Evolutionary conservation across 1,140 invertebrate species (phyloP), one percentile per base, ranked within the genome.

Genomic region (Ptiloglossa arizonensis): DNA sequence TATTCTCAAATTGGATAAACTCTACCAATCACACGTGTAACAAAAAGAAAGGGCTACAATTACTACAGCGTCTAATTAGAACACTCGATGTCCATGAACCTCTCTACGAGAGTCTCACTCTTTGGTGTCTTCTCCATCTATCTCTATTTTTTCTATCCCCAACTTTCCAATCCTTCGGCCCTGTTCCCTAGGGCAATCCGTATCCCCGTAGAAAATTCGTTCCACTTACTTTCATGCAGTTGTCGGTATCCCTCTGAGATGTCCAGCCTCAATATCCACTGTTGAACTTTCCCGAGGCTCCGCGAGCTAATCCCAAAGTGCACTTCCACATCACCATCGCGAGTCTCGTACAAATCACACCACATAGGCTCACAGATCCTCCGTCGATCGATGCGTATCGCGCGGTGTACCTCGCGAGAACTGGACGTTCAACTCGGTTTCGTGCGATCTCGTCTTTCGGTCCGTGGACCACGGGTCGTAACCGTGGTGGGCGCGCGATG

Each of bases 251-350:
- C 13, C 1, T 17, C 27, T 1, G 6, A 44, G 32, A 35, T 32
- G 6, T 29, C 13, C 24, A 32, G 13, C 27, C 29, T 48, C 41
- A 8, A 24, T 41, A 27, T 57, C 52, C 35, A 24, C 1, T 6
- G 5, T 0, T 32, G 54, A 44, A 57, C 24, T 29, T 57, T 44
- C 52, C 29, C 22, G 24, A 57, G 56, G 5, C 56, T 35, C 24
- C 1, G 29, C 32, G 32, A 38, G 11, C 8, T n/a, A 60, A 64
- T 29, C 32, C 35, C 11, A 17, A 41, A 27, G 5, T 29, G 13
- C 70, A 73, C 70, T 27, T 15, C 6, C 60, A 52, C 60, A 73
- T 48, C 24, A 64, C 59, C 59, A 22, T 32, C 27, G 11, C 6
- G 19, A 17, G 24, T 46, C 27, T 15, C 29, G 17, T 68, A 38